These are phyloP conservation scores for Eurois occulta DNA, from an alignment of 2,888 invertebrate genomes.

Conservation along the genomic window DNA sequence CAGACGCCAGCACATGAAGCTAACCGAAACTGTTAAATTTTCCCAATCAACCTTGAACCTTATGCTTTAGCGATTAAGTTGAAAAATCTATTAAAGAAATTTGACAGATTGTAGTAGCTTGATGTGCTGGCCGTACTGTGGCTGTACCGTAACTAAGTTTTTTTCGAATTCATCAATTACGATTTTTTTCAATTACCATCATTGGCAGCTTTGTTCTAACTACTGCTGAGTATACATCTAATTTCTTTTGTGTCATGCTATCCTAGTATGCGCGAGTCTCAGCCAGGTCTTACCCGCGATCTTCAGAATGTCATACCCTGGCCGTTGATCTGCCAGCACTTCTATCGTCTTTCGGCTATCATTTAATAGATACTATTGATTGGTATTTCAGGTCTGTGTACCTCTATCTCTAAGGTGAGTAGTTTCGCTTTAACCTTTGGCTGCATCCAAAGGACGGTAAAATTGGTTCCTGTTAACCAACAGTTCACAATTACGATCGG, in stretches of 20 bases:
- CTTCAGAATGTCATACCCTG: not conserved
- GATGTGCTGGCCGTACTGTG: no score
- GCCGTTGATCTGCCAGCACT: not conserved
- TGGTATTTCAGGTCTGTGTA: not conserved
- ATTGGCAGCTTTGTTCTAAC: not conserved
- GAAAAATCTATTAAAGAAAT: no score
- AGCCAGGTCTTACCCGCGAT: not conserved
- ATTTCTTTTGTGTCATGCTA: not conserved
- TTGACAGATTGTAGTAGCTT: no score
- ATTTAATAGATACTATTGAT: not conserved
- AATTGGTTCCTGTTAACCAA: slow-evolving; percentile 11
- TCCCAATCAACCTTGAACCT: no score
- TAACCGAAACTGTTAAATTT: no score
- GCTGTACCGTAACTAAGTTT: no score
- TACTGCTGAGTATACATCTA: not conserved
- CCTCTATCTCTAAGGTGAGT: not conserved
- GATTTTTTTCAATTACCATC: not conserved
- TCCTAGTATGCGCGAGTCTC: not conserved
- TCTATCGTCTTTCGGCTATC: not conserved
- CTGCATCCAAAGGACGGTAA: not conserved
- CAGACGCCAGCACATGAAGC: no score
- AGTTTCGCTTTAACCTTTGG: not conserved
- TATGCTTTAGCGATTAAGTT: no score
- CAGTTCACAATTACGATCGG: slow-evolving; percentile 18
- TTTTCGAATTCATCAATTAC: not conserved